These are phyloP conservation scores for Athrips mouffetella DNA, from an alignment of 2,888 invertebrate species.

Conservation along the genomic window DNA sequence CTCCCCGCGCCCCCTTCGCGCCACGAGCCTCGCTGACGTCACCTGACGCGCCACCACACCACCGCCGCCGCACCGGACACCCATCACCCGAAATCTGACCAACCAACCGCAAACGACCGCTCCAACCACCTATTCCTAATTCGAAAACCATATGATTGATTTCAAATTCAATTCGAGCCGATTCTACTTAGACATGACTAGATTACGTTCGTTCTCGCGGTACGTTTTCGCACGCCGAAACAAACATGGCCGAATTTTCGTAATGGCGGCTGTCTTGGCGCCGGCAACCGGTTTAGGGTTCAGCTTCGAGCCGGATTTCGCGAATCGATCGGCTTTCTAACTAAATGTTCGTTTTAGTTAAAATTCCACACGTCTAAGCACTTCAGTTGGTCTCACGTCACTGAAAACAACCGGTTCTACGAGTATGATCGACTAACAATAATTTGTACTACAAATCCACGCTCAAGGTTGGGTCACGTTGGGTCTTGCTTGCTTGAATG, in stretches of 20 bases:
- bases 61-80: constrained; percentile 15
- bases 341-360: constrained; percentile 43
- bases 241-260: constrained; percentile 71
- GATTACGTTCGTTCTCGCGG: constrained; percentile 10
- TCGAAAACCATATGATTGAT: constrained; percentile 39
- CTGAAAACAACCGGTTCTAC: constrained; percentile 61
- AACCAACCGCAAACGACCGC: constrained; percentile 1
- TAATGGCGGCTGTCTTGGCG: constrained; percentile 60
- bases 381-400: constrained; percentile 57
- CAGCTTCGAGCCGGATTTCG: constrained; percentile 42
- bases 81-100: constrained; percentile 6
- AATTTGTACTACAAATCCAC: constrained; percentile 38
- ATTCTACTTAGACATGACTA: background rate
- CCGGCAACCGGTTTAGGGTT: constrained; percentile 53
- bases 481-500: too few relatives aligned
- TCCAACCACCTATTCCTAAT: constrained; percentile 17
- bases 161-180: constrained; percentile 28
- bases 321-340: constrained; percentile 34
- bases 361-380: constrained; percentile 57
- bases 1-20: constrained; percentile 37
- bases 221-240: constrained; percentile 57
- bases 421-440: constrained; percentile 43
- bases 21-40: constrained; percentile 57
- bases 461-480: constrained; percentile 48
- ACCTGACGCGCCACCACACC: constrained; percentile 42